These are phyloP conservation scores for Scleropages formosus DNA, from an alignment of 2,797 vertebrate species.

Conservation along the genomic window DNA sequence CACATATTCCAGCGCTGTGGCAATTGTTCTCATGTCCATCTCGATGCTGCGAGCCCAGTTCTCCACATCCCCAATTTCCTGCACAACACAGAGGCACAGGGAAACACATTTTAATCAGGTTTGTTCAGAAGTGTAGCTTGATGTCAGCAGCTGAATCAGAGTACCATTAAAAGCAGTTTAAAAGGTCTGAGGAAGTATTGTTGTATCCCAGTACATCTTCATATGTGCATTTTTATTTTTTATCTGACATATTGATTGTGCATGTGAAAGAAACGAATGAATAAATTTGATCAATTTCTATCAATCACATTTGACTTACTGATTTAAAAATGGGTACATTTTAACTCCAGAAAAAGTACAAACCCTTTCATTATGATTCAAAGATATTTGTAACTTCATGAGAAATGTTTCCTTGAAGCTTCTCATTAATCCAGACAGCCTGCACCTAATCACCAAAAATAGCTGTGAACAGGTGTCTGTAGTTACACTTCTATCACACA, in stretches of 20 bases:
- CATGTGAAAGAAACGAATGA: too few species aligned
- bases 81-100: constrained; percentile 23
- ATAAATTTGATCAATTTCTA: too few species aligned
- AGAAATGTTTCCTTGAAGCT: background rate
- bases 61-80: constrained; percentile 97
- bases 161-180: too few species aligned
- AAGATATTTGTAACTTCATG: too few species aligned
- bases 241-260: too few species aligned
- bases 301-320: too few species aligned
- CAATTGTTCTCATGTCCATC: constrained; percentile 93
- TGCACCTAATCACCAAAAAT: background rate
- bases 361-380: too few species aligned
- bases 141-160: background rate
- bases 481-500: background rate
- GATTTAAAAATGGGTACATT: too few species aligned
- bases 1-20: constrained; percentile 88
- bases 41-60: constrained; percentile 96
- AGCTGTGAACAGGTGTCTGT: background rate
- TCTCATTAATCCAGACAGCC: background rate
- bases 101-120: background rate
- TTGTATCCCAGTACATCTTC: too few species aligned
- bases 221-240: too few species aligned
- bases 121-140: background rate
- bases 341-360: too few species aligned
- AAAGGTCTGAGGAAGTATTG: too few species aligned